Conservation (phyloP, 2,797 vertebrate species). For the Lacerta bilineata region DNA sequence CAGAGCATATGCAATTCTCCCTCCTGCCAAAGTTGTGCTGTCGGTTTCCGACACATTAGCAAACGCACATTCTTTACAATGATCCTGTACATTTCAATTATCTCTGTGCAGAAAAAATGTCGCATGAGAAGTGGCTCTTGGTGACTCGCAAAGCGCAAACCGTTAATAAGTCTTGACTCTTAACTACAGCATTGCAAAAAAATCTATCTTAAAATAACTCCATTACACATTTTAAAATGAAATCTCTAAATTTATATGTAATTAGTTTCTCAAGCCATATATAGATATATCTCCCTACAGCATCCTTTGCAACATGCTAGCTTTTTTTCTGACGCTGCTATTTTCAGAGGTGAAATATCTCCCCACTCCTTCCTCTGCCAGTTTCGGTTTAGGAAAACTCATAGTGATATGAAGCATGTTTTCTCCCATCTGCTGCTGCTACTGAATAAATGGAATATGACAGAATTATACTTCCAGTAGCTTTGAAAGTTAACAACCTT, state of each 20-base stretch:
- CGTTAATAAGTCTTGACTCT: background rate
- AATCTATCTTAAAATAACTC: background rate
- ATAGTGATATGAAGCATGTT: slow-evolving; percentile 77
- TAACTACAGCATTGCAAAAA: background rate
- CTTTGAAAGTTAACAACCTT: slow-evolving; percentile 77
- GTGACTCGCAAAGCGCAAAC: background rate
- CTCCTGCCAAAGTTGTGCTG: background rate
- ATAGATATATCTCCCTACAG: slow-evolving; percentile 24
- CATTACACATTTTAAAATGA: slow-evolving; percentile 13
- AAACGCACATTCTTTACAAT: background rate
- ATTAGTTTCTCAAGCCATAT: slow-evolving; percentile 1
- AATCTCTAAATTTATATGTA: background rate
- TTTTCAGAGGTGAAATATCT: slow-evolving; percentile 73
- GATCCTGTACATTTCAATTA: background rate
- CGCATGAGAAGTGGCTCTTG: background rate
- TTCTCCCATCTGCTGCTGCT: slow-evolving; percentile 74
- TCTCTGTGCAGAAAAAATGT: slow-evolving; percentile 1
- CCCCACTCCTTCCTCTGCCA: slow-evolving; percentile 63
- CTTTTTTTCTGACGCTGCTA: slow-evolving; percentile 52
- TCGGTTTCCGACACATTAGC: background rate
- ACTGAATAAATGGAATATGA: slow-evolving; percentile 78
- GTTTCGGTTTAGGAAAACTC: slow-evolving; percentile 76
- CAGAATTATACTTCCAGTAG: slow-evolving; percentile 77
- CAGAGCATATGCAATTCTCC: background rate
- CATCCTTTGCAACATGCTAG: slow-evolving; percentile 24